Base-by-base conservation (phyloP, 2,797 vertebrate species). In the Gadopsis marmoratus region DNA sequence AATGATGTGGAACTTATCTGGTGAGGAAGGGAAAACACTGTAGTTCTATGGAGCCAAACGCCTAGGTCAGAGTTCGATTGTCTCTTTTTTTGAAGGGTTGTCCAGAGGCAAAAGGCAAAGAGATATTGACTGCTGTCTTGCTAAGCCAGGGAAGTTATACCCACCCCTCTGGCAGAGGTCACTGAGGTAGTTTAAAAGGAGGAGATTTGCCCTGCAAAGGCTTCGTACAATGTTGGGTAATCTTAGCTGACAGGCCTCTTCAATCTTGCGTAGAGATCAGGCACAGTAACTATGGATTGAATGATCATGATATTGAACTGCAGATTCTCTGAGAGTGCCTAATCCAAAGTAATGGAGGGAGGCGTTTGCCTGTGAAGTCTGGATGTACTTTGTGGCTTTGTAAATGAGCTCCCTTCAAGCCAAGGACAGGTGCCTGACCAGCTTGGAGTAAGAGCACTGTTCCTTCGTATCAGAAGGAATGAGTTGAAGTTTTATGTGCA, bases 191-290 rank as follows among this genome's bases (percentile, higher is more conserved):
- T 63, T 41, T 51, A 19, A 72, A 76, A 68, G 35, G n/a, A 41
- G 33, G 26, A 74, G 41, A 75, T 79, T 45, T 17, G 33, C 41
- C 41, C 9, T 56, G 47, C 64, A 29, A 74, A n/a, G 7, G 2
- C 26, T 26, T 26, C 26, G 26, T 26, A 26, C 26, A 26, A 26
- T 26, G 2, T 39, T 39, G 37, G 8, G 37, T 39, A 39, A 9
- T 39, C 37, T 9, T 39, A 35, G 4, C 33, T 35, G 33, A 35
- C 33, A 35, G 33, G 7, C 33, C 33, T 35, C 33, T 35, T 7
- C 33, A 35, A 35, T 35, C 4, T 35, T 7, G 33, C 33, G 7
- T 26, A 26, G 26, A 26, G 26, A 26, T 26, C 33, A 35, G 33
- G 33, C 33, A 35, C 33, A 35, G 33, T 35, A 35, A 5, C 33